phyloP scores from a whole-genome alignment of 2,888 invertebrate species.

The Mayetiola destructor region DNA sequence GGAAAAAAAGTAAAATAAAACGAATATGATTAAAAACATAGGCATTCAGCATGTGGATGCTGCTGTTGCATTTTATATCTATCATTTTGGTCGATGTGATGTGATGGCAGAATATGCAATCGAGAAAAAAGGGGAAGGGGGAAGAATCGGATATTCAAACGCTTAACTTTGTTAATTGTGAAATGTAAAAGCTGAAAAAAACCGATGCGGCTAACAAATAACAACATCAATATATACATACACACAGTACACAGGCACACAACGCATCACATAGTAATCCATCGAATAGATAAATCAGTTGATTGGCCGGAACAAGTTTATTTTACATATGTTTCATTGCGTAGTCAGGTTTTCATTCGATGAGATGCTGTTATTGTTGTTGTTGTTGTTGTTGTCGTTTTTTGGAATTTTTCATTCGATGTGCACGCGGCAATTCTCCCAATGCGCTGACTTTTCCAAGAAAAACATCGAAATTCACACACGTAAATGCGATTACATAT shows the following conservation, averaged over 20 bases:
- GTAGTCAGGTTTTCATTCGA: not conserved
- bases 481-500: not conserved
- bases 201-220: not conserved
- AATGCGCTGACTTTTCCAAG: no score
- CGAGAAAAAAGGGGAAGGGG: no score
- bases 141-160: no score
- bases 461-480: conserved; percentile 3
- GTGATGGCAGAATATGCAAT: no score
- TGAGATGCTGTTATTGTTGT: not conserved
- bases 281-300: conserved; percentile 1
- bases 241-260: no score
- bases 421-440: no score
- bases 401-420: no score
- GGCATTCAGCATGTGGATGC: not conserved
- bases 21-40: no score
- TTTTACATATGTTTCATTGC: not conserved
- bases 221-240: not conserved
- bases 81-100: no score
- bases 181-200: not conserved
- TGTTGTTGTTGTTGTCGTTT: no score
- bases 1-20: no score
- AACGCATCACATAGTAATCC: no score
- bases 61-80: not conserved
- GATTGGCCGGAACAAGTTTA: not conserved
- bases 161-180: not conserved